Conservation (phyloP, 1,140 invertebrate species). For the Zaprionus tsacasi region DNA sequence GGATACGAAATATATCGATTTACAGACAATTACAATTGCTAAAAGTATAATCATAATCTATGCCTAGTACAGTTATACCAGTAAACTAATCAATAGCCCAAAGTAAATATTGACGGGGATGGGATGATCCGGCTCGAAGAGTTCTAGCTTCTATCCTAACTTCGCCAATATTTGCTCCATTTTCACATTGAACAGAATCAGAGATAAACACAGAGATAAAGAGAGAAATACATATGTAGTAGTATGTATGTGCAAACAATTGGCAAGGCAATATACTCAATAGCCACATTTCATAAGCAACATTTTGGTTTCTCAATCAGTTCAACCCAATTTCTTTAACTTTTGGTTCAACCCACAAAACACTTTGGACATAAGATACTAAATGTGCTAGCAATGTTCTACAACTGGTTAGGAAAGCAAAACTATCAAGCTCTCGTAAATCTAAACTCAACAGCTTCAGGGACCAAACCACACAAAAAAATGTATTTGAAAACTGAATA, state of each 20-base stretch:
- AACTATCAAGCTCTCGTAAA: conserved; percentile 70
- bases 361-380: conserved; percentile 40
- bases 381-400: conserved; percentile 38
- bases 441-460: conserved; percentile 81
- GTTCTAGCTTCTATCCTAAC: conserved; percentile 43
- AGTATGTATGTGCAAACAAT: conserved; percentile 49
- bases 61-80: conserved; percentile 47
- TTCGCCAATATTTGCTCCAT: conserved; percentile 80
- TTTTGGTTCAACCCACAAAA: conserved; percentile 41
- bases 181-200: conserved; percentile 70
- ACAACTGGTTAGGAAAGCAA: conserved; percentile 47
- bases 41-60: conserved; percentile 67
- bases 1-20: conserved; percentile 58
- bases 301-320: not conserved
- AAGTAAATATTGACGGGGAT: conserved; percentile 77
- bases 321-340: conserved; percentile 10
- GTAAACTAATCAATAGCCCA: conserved; percentile 76
- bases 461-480: conserved; percentile 65
- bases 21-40: conserved; percentile 66
- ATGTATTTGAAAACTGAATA: conserved; percentile 62
- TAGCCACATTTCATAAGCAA: conserved; percentile 5
- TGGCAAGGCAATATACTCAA: conserved; percentile 38
- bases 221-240: conserved; percentile 8
- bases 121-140: conserved; percentile 8
- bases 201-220: conserved; percentile 7